Conservation (phyloP, 1,140 invertebrate species). For the Steinernema khuongi region DNA sequence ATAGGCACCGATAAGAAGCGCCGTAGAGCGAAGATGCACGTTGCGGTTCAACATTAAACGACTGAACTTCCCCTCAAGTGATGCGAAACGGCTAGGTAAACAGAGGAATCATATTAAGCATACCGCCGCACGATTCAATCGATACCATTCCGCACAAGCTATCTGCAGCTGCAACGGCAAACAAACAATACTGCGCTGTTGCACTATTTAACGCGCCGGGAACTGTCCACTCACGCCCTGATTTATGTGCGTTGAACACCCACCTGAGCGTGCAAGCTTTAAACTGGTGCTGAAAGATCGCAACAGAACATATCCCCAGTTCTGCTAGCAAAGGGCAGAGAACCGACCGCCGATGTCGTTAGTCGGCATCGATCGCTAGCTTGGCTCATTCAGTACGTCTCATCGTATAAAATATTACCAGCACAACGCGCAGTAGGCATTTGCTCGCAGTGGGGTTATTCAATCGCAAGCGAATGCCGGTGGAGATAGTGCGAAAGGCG, state of each 20-base stretch:
- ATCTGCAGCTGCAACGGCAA: not conserved
- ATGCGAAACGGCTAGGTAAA: too few species aligned
- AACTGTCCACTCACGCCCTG: too few species aligned
- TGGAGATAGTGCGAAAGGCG: constrained; percentile 1
- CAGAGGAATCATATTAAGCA: too few species aligned
- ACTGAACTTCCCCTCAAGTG: too few species aligned
- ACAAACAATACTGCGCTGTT: not conserved
- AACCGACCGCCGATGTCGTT: not conserved
- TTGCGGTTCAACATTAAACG: too few species aligned
- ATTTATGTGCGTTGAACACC: too few species aligned
- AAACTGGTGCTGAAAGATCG: too few species aligned
- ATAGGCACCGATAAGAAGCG: not conserved
- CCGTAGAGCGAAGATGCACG: too few species aligned
- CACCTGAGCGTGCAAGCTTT: too few species aligned
- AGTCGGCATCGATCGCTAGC: constrained; percentile 3
- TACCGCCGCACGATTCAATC: not conserved
- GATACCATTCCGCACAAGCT: not conserved
- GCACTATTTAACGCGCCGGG: too few species aligned
- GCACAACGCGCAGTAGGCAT: constrained; percentile 5
- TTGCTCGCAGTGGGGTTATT: constrained; percentile 11
- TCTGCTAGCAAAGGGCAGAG: too few species aligned
- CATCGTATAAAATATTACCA: constrained; percentile 15
- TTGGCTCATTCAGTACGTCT: constrained; percentile 9
- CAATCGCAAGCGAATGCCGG: not conserved
- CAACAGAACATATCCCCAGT: too few species aligned